Conservation (phyloP, 1,140 invertebrate species). For the Tetramorium parvispinum region DNA sequence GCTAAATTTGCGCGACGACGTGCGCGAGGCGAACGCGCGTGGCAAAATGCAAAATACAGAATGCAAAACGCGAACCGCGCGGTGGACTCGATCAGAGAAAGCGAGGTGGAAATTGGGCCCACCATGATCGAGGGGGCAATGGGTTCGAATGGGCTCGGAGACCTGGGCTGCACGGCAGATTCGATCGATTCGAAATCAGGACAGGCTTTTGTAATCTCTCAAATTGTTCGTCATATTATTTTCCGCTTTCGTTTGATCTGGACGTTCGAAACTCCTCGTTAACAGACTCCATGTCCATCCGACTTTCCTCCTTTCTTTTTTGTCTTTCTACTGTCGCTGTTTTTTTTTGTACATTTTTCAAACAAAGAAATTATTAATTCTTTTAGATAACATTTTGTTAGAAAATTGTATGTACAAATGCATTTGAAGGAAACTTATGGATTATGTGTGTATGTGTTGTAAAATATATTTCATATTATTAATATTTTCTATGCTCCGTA, state of each 20-base stretch:
- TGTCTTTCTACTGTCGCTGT: not conserved
- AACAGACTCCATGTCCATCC: not conserved
- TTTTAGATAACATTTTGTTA: not conserved
- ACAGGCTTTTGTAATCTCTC: slow-evolving; percentile 75
- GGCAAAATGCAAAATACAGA: slow-evolving; percentile 71
- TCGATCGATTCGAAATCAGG: slow-evolving; percentile 76
- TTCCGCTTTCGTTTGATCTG: slow-evolving; percentile 61
- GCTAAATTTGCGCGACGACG: slow-evolving; percentile 74
- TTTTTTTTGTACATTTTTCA: not conserved
- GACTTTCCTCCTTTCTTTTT: not conserved
- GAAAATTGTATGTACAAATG: not conserved
- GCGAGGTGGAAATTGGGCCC: not conserved
- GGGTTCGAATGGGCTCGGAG: not conserved
- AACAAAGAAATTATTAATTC: not conserved
- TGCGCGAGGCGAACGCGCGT: slow-evolving; percentile 42
- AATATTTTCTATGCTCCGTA: not conserved
- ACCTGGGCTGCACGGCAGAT: slow-evolving; percentile 52
- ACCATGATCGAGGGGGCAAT: not conserved
- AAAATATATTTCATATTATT: not conserved
- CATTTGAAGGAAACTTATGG: not conserved
- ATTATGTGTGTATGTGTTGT: not conserved
- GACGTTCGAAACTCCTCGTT: not conserved
- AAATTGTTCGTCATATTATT: slow-evolving; percentile 75
- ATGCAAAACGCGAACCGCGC: slow-evolving; percentile 58
- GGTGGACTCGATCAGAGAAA: not conserved